Percentiles rank a stretch among this genome's conserved stretches.
Evolutionary conservation across 2,888 invertebrate genomes (phyloP).

Genomic region (Scaptodrosophila latifasciaeformis): DNA sequence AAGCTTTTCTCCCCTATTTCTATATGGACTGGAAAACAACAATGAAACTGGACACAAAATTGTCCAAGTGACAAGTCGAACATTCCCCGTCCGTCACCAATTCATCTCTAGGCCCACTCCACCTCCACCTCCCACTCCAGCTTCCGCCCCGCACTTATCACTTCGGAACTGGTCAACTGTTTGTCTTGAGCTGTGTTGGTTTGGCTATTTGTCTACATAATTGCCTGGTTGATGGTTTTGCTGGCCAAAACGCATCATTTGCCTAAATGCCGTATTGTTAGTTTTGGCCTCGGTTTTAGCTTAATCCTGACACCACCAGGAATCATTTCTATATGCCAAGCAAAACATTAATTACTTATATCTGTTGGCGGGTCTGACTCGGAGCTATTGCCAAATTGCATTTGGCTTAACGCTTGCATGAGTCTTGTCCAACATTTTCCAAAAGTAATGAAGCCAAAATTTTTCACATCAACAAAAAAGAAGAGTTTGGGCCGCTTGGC

Average conservation of each 20-base stretch:
- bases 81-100: too few species aligned
- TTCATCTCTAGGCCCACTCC: too few species aligned
- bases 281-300: slow-evolving; percentile 22
- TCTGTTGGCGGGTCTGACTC: too few species aligned
- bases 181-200: too few species aligned
- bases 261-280: slow-evolving; percentile 45
- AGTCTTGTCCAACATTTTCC: slow-evolving; percentile 22
- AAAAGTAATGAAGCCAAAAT: too few species aligned
- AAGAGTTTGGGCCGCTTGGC: slow-evolving; percentile 6
- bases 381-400: slow-evolving; percentile 37
- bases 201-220: slow-evolving; percentile 60
- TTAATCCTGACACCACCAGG: slow-evolving; percentile 41
- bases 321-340: slow-evolving; percentile 20
- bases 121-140: too few species aligned
- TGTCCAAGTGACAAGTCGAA: slow-evolving; percentile 57
- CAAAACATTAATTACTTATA: too few species aligned
- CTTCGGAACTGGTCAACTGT: too few species aligned
- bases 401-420: slow-evolving; percentile 24
- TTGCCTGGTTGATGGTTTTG: slow-evolving; percentile 49
- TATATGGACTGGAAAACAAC: too few species aligned
- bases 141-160: too few species aligned
- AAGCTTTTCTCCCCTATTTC: neutral
- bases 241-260: slow-evolving; percentile 32
- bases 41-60: too few species aligned
- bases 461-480: too few species aligned